Evolutionary conservation across 2,113 vertebrate genomes (phyloP).

Genomic region (Myrmophylax atrothorax): DNA sequence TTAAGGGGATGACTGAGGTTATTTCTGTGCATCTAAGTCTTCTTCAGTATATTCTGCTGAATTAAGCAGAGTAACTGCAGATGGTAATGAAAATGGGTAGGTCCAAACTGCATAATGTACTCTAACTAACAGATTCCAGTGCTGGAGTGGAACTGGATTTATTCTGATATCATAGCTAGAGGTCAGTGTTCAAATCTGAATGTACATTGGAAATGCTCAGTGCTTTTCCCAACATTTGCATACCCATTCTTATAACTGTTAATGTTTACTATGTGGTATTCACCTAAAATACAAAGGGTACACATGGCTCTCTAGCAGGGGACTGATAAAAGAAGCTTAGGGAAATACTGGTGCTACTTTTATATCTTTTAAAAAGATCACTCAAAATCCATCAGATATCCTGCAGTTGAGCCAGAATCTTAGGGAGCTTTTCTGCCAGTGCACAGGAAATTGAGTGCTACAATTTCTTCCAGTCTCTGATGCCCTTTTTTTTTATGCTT

Average conservation of each 20-base stretch:
- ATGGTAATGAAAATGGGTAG: background rate
- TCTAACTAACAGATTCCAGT: background rate
- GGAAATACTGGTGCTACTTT: background rate
- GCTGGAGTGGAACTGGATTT: background rate
- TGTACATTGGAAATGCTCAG: background rate
- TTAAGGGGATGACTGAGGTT: background rate
- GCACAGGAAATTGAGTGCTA: background rate
- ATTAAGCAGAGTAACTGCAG: background rate
- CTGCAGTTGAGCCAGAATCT: background rate
- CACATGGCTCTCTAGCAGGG: background rate
- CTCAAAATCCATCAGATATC: background rate
- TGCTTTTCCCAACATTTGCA: background rate
- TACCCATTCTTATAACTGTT: background rate
- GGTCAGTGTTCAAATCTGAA: background rate
- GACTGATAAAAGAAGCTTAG: background rate
- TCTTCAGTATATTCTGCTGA: background rate
- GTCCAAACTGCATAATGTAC: background rate
- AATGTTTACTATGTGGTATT: background rate
- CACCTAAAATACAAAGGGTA: background rate
- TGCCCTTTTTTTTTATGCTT: background rate
- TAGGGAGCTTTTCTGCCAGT: background rate
- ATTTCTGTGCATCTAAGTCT: background rate
- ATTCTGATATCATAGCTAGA: background rate
- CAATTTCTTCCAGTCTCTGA: background rate
- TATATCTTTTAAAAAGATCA: background rate